Percentiles rank a stretch among this genome's conserved stretches.
phyloP scores from a whole-genome alignment of 2,113 vertebrate species.

The Alectura lathami region DNA sequence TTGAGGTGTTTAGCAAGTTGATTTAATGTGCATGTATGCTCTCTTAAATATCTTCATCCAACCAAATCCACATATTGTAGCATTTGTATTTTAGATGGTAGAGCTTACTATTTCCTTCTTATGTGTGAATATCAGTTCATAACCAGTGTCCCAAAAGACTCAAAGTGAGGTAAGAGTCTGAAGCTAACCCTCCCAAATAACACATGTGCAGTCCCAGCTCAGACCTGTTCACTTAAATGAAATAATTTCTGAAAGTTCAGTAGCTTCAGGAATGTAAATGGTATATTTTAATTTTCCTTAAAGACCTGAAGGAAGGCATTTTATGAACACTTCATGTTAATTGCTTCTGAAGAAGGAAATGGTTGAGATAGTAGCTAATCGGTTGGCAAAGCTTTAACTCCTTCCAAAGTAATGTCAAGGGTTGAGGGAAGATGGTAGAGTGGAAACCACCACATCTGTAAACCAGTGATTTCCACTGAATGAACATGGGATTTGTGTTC shows the following conservation, averaged over 20 bases:
- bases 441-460: not conserved
- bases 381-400: not conserved
- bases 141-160: not conserved
- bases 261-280: not conserved
- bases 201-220: not conserved
- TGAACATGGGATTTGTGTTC: not conserved
- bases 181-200: not conserved
- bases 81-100: not conserved
- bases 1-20: slow-evolving; percentile 49
- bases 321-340: not conserved
- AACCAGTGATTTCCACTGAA: not conserved
- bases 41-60: slow-evolving; percentile 2
- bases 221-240: not conserved
- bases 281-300: not conserved
- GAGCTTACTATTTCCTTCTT: not conserved
- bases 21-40: not conserved
- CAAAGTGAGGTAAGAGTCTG: not conserved
- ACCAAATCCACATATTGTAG: not conserved
- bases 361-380: not conserved
- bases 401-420: not conserved
- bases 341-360: slow-evolving; percentile 1
- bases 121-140: not conserved
- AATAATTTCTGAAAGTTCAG: not conserved
- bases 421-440: not conserved
- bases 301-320: not conserved